Conservation (phyloP, 2,888 invertebrate genomes). For the Callinectes sapidus region DNA sequence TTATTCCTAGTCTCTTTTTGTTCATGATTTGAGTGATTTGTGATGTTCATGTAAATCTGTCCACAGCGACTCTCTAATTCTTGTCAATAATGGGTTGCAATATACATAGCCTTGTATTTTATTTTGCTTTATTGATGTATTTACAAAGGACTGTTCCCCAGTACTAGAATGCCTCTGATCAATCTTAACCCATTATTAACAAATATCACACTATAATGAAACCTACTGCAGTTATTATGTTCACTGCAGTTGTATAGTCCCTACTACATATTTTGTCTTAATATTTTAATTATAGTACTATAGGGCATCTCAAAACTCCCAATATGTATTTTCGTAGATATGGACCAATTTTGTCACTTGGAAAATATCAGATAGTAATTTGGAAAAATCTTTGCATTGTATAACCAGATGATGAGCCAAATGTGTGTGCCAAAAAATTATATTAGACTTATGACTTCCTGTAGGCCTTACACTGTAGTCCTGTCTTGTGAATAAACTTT, state of each 20-base stretch:
- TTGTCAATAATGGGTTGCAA: conserved; percentile 63
- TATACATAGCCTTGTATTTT: conserved; percentile 4
- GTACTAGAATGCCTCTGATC: conserved; percentile 26
- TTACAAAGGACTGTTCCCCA: conserved; percentile 12
- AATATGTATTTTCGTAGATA: conserved; percentile 62
- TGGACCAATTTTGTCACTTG: conserved; percentile 48
- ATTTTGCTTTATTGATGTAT: conserved; percentile 47
- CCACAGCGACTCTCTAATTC: conserved; percentile 50
- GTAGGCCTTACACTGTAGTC: conserved; percentile 69
- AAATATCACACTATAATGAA: conserved; percentile 49
- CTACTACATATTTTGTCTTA: conserved; percentile 55
- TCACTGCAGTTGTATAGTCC: conserved; percentile 56
- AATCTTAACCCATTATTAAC: conserved; percentile 60
- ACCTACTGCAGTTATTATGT: conserved; percentile 55
- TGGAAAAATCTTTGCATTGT: conserved; percentile 47
- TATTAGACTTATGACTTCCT: conserved; percentile 62
- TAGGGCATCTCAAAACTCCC: conserved; percentile 37
- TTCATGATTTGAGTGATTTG: conserved; percentile 28
- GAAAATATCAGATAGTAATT: conserved; percentile 49
- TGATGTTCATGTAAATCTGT: conserved; percentile 36
- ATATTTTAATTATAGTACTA: conserved; percentile 12
- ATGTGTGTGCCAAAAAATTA: conserved; percentile 65
- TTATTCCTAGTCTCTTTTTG: background rate
- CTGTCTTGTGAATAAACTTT: conserved; percentile 72
- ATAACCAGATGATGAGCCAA: conserved; percentile 53